Conservation (phyloP, 2,797 vertebrate species). For the Cuculus canorus region DNA sequence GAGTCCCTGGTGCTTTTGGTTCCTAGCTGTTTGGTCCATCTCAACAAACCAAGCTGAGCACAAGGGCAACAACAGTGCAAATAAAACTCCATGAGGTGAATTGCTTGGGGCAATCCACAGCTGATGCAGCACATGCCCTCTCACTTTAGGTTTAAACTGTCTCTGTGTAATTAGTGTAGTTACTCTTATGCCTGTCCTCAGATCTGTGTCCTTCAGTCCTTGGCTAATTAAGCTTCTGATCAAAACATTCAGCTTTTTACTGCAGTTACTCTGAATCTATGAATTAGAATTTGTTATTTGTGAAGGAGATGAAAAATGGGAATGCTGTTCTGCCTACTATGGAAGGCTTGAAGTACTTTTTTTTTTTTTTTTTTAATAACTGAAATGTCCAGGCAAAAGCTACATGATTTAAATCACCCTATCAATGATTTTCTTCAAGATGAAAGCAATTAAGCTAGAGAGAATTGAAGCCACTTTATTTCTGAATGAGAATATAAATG, state of each 20-base stretch:
- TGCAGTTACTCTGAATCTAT: not conserved
- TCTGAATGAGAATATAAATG: conserved; percentile 44
- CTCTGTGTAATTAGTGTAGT: not conserved
- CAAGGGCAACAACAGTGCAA: not conserved
- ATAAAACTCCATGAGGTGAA: not conserved
- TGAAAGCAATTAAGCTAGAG: conserved; percentile 48
- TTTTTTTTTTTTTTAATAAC: not conserved
- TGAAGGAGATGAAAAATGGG: not conserved
- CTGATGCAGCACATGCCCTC: not conserved
- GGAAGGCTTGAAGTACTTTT: not conserved
- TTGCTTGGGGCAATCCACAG: not conserved
- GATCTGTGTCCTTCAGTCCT: not conserved
- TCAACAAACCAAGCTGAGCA: not conserved
- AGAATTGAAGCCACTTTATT: conserved; percentile 40
- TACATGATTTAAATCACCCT: not conserved
- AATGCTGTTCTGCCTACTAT: not conserved
- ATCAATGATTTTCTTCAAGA: conserved; percentile 30
- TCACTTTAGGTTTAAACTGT: not conserved
- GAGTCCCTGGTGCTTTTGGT: not conserved
- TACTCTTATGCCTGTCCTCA: not conserved
- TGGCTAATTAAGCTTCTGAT: not conserved
- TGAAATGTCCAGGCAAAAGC: not conserved
- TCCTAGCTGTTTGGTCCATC: not conserved
- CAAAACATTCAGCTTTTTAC: not conserved
- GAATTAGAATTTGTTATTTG: not conserved